phyloP scores from a whole-genome alignment of 2,888 invertebrate species.

The Laothoe populi region DNA sequence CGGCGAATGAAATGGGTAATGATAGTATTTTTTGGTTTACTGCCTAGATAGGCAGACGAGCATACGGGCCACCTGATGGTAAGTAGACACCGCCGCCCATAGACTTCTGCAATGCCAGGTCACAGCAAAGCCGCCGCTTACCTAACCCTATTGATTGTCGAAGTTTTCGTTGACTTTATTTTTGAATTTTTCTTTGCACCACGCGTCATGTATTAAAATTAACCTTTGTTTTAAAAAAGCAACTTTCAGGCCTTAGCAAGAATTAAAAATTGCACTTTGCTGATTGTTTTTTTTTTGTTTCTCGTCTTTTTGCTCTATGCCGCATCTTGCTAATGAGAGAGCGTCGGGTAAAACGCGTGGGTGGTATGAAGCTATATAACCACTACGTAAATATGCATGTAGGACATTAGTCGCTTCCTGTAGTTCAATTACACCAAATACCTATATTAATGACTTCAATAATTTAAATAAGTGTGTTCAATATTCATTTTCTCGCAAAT shows the following conservation, averaged over 20 bases:
- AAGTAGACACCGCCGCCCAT: too few relatives aligned
- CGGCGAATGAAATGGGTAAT: too few relatives aligned
- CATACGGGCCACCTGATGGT: too few relatives aligned
- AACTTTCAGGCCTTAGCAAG: not conserved
- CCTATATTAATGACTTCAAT: constrained; percentile 32
- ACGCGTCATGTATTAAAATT: not conserved
- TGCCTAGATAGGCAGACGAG: too few relatives aligned
- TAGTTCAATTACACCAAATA: constrained; percentile 35
- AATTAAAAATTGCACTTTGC: constrained; percentile 1
- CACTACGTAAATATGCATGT: constrained; percentile 39
- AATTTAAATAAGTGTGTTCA: constrained; percentile 17
- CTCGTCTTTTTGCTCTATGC: too few relatives aligned
- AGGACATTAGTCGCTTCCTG: constrained; percentile 33
- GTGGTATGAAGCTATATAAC: constrained; percentile 30
- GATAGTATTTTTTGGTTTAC: too few relatives aligned
- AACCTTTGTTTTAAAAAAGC: not conserved
- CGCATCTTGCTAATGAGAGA: constrained; percentile 26
- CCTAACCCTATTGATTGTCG: too few relatives aligned
- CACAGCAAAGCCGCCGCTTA: too few relatives aligned
- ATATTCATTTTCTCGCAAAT: not conserved
- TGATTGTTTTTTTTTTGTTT: not conserved
- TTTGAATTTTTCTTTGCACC: not conserved
- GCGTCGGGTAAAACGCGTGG: constrained; percentile 37
- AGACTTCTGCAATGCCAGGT: too few relatives aligned
- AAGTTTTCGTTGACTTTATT: too few relatives aligned